A percentile compares a stretch with the other conserved stretches of the same genome.
phyloP scores from a whole-genome alignment of 2,797 vertebrate species.

The Anisognathus igniventris region DNA sequence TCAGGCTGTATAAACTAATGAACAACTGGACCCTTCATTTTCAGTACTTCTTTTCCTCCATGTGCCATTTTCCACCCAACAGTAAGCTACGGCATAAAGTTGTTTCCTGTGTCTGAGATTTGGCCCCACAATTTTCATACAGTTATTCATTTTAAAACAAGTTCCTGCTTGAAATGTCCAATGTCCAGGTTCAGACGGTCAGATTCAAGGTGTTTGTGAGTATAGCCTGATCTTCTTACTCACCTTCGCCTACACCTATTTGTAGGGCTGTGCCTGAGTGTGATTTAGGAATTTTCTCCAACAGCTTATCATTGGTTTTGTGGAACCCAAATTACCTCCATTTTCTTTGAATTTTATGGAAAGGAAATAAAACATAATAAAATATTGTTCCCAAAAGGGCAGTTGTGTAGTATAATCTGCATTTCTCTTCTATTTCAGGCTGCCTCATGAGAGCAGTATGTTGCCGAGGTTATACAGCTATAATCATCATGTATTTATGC shows the following conservation, averaged over 20 bases:
- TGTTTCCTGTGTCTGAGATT: neutral
- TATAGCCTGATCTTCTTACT: neutral
- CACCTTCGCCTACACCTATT: neutral
- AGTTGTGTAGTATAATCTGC: conserved; percentile 48
- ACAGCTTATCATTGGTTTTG: neutral
- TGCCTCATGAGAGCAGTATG: conserved; percentile 57
- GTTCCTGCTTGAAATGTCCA: neutral
- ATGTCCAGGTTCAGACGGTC: neutral
- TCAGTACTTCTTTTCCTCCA: neutral
- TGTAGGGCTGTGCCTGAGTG: neutral
- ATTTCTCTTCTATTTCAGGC: conserved; percentile 60
- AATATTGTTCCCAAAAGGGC: conserved; percentile 62
- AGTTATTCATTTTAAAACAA: neutral
- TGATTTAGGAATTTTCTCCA: neutral
- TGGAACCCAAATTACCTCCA: conserved; percentile 49
- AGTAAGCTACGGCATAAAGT: neutral
- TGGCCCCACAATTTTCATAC: neutral
- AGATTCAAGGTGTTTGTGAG: neutral
- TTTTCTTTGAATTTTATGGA: conserved; percentile 62
- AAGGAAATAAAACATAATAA: conserved; percentile 64
- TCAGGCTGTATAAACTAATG: conserved; percentile 13
- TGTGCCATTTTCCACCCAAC: neutral
- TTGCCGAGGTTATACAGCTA: conserved; percentile 67
- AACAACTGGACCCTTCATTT: neutral
- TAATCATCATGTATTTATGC: conserved; percentile 71